These are phyloP conservation scores for Xyrauchen texanus DNA, from an alignment of 2,113 vertebrate species.

Conservation along the genomic window DNA sequence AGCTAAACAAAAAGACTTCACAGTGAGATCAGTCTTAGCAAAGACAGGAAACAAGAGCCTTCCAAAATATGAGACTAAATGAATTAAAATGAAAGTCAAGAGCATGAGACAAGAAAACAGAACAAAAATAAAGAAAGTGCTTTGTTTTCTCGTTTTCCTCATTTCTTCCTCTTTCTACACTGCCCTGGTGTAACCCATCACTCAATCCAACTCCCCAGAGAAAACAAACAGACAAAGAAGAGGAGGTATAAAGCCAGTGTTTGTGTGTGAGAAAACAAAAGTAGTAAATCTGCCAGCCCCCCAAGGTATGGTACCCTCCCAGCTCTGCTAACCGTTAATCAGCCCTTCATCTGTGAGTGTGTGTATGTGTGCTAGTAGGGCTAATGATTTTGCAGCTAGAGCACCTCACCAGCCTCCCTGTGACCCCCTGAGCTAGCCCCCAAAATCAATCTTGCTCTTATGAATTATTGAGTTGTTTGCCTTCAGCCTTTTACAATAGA, in stretches of 20 bases:
- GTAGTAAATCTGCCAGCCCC: slow-evolving; percentile 43
- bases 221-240: slow-evolving; percentile 37
- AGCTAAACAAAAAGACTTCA: too few relatives aligned
- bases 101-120: too few relatives aligned
- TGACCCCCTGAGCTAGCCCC: slow-evolving; percentile 57
- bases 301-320: slow-evolving; percentile 25
- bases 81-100: too few relatives aligned
- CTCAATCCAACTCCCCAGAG: too few relatives aligned
- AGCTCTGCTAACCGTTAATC: slow-evolving; percentile 43
- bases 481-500: slow-evolving; percentile 71
- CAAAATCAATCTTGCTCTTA: slow-evolving; percentile 70
- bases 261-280: slow-evolving; percentile 41
- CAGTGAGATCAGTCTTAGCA: too few relatives aligned
- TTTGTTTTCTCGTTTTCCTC: too few relatives aligned
- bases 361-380: slow-evolving; percentile 34
- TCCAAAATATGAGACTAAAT: too few relatives aligned
- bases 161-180: too few relatives aligned
- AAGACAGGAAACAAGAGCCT: too few relatives aligned
- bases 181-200: too few relatives aligned
- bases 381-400: slow-evolving; percentile 70
- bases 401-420: slow-evolving; percentile 46
- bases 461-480: slow-evolving; percentile 84
- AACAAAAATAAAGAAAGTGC: too few relatives aligned
- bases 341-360: slow-evolving; percentile 29
- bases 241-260: slow-evolving; percentile 26